Evolutionary conservation across 2,113 vertebrate genomes (phyloP).

Genomic region (Hiodon alosoides): DNA sequence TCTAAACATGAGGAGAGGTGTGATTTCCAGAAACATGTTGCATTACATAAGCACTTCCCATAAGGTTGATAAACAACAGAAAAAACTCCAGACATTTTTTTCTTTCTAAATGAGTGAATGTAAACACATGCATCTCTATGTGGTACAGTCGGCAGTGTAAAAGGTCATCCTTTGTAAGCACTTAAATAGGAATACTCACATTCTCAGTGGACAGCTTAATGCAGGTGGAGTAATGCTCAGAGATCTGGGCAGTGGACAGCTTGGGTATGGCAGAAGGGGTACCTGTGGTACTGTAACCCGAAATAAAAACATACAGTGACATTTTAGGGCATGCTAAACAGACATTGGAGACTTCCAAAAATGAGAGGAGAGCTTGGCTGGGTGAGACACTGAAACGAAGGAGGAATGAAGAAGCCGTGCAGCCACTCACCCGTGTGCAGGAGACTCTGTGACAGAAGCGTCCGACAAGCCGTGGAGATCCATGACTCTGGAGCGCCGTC

Average conservation of each 20-base stretch:
- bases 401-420: no score
- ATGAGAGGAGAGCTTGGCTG: not conserved
- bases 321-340: not conserved
- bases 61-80: no score
- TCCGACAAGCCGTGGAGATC: slow-evolving; percentile 66
- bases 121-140: no score
- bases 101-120: no score
- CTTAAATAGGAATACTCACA: slow-evolving; percentile 60
- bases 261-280: slow-evolving; percentile 68
- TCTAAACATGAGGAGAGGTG: slow-evolving; percentile 56
- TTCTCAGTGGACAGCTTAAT: slow-evolving; percentile 92
- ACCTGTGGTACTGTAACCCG: slow-evolving; percentile 45
- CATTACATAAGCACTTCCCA: no score
- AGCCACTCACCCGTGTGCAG: slow-evolving; percentile 48
- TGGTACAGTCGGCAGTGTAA: no score
- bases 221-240: slow-evolving; percentile 90
- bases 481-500: slow-evolving; percentile 72
- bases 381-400: not conserved
- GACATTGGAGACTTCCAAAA: not conserved
- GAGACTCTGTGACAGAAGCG: slow-evolving; percentile 56
- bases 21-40: not conserved
- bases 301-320: slow-evolving; percentile 22
- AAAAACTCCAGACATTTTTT: no score
- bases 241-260: slow-evolving; percentile 80
- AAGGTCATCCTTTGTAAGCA: not conserved